Evolutionary conservation across 2,113 vertebrate species (phyloP), one percentile per base, ranked within the genome.

Genomic region (Corythoichthys intestinalis): DNA sequence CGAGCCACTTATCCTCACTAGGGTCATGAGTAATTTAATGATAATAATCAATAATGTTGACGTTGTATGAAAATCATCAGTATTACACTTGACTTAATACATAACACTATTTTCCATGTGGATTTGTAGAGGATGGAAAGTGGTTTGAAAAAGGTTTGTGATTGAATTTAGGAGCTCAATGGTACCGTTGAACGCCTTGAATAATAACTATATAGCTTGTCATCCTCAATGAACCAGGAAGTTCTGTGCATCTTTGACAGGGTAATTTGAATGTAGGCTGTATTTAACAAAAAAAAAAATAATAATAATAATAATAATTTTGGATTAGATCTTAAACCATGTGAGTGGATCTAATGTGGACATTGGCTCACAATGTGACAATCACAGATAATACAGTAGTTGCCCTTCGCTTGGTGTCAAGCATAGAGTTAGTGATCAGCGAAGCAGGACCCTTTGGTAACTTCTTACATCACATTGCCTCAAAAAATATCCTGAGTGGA

Each of bases 401-500:
- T 28, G 20, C 20, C 20, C 20, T 28, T 28, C 20, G 20, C 20
- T 28, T 28, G 20, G 41, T 35, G 54, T 63, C 41, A 37, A 38
- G 17, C 50, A 63, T 56, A 61, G 44, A 61, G 59, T 52, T 52
- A 14, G 49, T 50, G 50, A 6, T n/a, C 50, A 52, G 53, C 58
- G 2, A 37, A 2, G 47, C 66, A 72, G 67, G 66, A 73, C 62
- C 66, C 56, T 62, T 62, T 71, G 75, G 64, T 65, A 61, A 76
- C 59, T 77, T 65, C 65, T 74, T 76, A 72, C 35, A 34, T 79
- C 76, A 80, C 63, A 34, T 65, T 28, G 66, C 76, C 70, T 37
- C 82, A 83, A 84, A 88, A 82, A 80, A 67, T 53, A 74, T 78
- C 82, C 75, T 77, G 70, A 70, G 74, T 48, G 48, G 54, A 70